A percentile compares a stretch with the other conserved stretches of the same genome.
These are phyloP conservation scores for Stictocephala bisonia DNA, from an alignment of 2,888 invertebrate genomes.

Conservation along the genomic window DNA sequence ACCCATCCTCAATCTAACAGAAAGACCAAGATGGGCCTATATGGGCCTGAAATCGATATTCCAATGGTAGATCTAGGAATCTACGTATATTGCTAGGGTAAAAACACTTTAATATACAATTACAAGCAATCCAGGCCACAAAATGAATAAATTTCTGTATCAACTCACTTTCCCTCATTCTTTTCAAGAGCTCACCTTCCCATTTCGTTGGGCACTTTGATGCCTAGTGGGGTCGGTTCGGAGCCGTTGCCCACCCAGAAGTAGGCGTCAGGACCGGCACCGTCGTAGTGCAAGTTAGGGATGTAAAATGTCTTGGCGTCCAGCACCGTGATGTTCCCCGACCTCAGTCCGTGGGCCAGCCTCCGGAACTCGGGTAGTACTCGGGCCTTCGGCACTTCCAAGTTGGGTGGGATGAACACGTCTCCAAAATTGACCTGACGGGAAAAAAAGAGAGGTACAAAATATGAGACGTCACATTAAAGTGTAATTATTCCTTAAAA, in stretches of 20 bases:
- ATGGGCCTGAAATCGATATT: no score
- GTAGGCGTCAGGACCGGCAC: conserved; percentile 91
- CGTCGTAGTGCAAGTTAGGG: conserved; percentile 92
- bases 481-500: no score
- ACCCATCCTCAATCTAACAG: no score
- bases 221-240: conserved; percentile 83
- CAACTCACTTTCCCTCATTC: no score
- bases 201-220: conserved; percentile 91
- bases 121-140: no score
- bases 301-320: conserved; percentile 94
- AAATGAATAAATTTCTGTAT: no score
- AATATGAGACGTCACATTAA: no score
- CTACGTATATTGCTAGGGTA: no score
- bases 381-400: conserved; percentile 83
- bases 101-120: no score
- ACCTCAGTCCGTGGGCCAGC: conserved; percentile 87
- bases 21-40: no score
- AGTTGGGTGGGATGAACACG: conserved; percentile 79
- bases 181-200: conserved; percentile 78
- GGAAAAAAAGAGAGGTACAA: no score
- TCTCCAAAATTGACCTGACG: conserved; percentile 94
- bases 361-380: conserved; percentile 88
- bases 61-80: no score
- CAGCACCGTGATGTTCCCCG: conserved; percentile 90
- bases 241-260: conserved; percentile 94